Conservation (phyloP, 2,888 invertebrate species). For the Andrena fulva region DNA sequence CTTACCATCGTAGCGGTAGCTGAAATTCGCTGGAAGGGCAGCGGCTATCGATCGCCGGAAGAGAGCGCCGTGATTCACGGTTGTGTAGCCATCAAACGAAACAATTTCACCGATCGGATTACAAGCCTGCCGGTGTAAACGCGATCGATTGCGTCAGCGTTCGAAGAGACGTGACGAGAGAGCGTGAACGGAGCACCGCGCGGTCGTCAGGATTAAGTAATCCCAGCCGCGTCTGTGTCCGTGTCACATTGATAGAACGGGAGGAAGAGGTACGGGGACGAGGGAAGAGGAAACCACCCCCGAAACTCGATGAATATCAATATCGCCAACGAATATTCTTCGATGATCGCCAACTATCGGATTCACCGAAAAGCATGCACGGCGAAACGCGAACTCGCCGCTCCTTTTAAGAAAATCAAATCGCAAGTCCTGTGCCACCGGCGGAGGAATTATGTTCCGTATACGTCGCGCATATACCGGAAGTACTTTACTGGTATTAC, state of each 20-base stretch:
- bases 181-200: slow-evolving; percentile 19
- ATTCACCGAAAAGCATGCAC: slow-evolving; percentile 16
- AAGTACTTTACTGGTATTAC: slow-evolving; percentile 23
- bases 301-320: slow-evolving; percentile 53
- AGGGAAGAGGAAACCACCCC: neutral
- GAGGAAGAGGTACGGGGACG: slow-evolving; percentile 12
- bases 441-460: slow-evolving; percentile 44
- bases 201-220: slow-evolving; percentile 71
- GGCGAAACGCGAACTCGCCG: slow-evolving; percentile 41
- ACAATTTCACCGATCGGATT: slow-evolving; percentile 63
- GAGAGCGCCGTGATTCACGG: slow-evolving; percentile 32
- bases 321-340: slow-evolving; percentile 34
- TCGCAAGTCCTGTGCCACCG: slow-evolving; percentile 65
- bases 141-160: slow-evolving; percentile 53
- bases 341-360: slow-evolving; percentile 3
- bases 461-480: neutral
- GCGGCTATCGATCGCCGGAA: slow-evolving; percentile 31
- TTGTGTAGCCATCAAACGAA: slow-evolving; percentile 36
- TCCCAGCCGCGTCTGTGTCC: slow-evolving; percentile 55
- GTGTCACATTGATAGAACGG: neutral
- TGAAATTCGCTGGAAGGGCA: slow-evolving; percentile 23
- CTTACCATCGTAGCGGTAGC: neutral
- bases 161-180: slow-evolving; percentile 57
- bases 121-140: slow-evolving; percentile 39
- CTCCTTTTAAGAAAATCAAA: slow-evolving; percentile 76